Evolutionary conservation across 1,140 invertebrate genomes (phyloP).

Genomic region (Hyles euphorbiae): DNA sequence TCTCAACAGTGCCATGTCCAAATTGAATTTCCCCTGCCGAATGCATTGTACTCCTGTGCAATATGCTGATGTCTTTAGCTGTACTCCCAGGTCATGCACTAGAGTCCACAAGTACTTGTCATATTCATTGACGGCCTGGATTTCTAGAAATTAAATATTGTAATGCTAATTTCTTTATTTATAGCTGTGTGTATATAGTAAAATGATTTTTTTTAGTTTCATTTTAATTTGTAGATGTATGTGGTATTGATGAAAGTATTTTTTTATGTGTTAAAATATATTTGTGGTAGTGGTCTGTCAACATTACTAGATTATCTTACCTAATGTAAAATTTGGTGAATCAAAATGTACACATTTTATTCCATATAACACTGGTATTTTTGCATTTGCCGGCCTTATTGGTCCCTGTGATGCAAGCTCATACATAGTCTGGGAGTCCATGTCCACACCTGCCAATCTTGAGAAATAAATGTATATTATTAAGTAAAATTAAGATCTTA

Average conservation of each 20-base stretch:
- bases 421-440: slow-evolving; percentile 91
- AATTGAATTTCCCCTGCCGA: slow-evolving; percentile 87
- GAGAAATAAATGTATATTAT: slow-evolving; percentile 25
- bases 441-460: slow-evolving; percentile 85
- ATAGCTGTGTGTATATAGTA: too few relatives aligned
- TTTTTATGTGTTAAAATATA: too few relatives aligned
- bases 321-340: slow-evolving; percentile 90
- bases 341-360: slow-evolving; percentile 90
- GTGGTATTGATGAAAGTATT: too few relatives aligned
- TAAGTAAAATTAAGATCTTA: too few relatives aligned
- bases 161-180: background rate
- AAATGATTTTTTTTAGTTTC: too few relatives aligned
- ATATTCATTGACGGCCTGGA: slow-evolving; percentile 90
- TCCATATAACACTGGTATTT: slow-evolving; percentile 88
- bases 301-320: slow-evolving; percentile 62
- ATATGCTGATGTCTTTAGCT: slow-evolving; percentile 86
- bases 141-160: slow-evolving; percentile 78
- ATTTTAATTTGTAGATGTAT: too few relatives aligned
- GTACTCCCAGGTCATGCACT: slow-evolving; percentile 87
- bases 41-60: slow-evolving; percentile 88
- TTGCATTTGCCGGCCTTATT: slow-evolving; percentile 82
- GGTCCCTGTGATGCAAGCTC: slow-evolving; percentile 88
- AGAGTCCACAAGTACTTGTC: slow-evolving; percentile 84
- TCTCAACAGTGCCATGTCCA: slow-evolving; percentile 84
- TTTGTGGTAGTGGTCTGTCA: too few relatives aligned